These are phyloP conservation scores for Mycetomoellerius zeteki DNA, from an alignment of 1,140 invertebrate genomes.

Conservation along the genomic window DNA sequence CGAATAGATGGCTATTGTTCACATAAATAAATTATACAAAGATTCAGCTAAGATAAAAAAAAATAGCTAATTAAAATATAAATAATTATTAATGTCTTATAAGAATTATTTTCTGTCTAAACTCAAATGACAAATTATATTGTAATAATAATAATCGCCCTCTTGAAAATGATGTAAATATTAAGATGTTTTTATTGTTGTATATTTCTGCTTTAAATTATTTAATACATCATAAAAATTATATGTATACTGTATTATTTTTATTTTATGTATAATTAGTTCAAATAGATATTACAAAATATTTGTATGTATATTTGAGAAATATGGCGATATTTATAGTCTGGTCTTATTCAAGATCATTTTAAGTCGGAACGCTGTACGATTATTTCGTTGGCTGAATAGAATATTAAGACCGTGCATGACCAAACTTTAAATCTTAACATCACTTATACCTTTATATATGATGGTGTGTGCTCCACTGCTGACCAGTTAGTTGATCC, in stretches of 20 bases:
- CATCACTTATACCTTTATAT: constrained; percentile 62
- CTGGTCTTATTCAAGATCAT: too few relatives aligned
- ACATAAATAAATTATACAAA: constrained; percentile 12
- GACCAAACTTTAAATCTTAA: too few relatives aligned
- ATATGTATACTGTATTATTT: too few relatives aligned
- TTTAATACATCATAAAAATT: neutral
- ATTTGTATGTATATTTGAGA: neutral
- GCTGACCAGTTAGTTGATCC: constrained; percentile 75
- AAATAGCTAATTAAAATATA: neutral
- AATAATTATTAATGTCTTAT: neutral
- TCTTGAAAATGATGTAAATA: neutral
- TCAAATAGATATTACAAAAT: neutral
- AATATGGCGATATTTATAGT: neutral
- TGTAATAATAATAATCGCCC: neutral
- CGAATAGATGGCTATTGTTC: constrained; percentile 62
- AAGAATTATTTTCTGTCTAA: neutral
- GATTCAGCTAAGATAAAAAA: neutral
- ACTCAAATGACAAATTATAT: neutral
- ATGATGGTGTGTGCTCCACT: constrained; percentile 66
- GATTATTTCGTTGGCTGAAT: too few relatives aligned
- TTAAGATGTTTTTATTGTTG: neutral
- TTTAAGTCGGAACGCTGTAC: too few relatives aligned
- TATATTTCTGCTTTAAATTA: neutral
- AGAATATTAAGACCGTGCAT: too few relatives aligned
- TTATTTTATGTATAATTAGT: too few relatives aligned